Conservation (phyloP, 2,888 invertebrate species). For the Sarcophaga rosellei region DNA sequence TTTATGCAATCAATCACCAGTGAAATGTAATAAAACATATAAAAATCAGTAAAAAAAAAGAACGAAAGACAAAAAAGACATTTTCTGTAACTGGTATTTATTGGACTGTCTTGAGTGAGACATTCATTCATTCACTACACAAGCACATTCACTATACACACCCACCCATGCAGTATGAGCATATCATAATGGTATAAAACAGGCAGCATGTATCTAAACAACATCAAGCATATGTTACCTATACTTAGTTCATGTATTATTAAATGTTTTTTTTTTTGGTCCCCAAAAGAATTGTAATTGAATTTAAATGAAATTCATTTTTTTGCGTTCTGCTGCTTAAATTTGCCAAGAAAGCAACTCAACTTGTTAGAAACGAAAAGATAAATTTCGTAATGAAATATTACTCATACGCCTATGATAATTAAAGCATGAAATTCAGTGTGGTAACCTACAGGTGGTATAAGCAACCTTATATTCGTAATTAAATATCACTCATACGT, state of each 20-base stretch:
- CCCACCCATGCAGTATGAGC: not conserved
- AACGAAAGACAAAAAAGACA: not conserved
- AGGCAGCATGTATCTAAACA: not conserved
- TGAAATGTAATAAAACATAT: constrained; percentile 49
- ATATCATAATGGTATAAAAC: not conserved
- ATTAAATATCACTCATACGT: no score
- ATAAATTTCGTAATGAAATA: no score
- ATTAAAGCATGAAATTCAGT: no score
- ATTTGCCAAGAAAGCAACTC: no score
- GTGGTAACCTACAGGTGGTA: no score
- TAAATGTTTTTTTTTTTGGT: not conserved
- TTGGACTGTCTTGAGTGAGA: constrained; percentile 26
- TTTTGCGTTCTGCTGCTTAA: no score
- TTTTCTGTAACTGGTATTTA: not conserved
- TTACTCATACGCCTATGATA: no score
- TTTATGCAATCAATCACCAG: constrained; percentile 61
- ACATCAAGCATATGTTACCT: not conserved
- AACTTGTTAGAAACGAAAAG: no score
- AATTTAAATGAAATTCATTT: no score
- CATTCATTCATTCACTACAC: not conserved
- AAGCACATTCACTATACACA: not conserved
- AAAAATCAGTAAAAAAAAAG: not conserved
- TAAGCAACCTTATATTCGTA: no score
- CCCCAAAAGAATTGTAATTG: not conserved
- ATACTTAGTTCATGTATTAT: not conserved